Evolutionary conservation across 2,888 invertebrate species (phyloP), one percentile per base, ranked within the genome.

Genomic region (Chymomyza amoena): DNA sequence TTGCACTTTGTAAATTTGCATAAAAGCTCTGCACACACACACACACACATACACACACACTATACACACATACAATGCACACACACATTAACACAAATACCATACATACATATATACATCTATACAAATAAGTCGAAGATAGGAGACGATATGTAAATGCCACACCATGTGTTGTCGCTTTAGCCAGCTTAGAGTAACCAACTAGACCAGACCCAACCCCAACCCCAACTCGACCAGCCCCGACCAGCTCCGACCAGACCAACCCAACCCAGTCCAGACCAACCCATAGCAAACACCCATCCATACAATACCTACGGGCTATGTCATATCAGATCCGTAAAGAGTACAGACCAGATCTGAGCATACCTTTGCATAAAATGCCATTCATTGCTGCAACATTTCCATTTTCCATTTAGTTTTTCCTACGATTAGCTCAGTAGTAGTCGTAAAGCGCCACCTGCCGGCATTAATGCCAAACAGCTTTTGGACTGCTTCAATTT

Each of bases 1-100:
- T 89, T 88, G 89, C 89, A 89, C 89, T 89, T 88, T 89, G 87
- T 85, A 87, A 89, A 89, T 89, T 88, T 88, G 80, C 87, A 87
- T 87, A 87, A 87, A 86, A 82, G 88, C 87, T 89, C 80, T 84
- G 77, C 64, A 72, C 62, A 70, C 62, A 66, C 64, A 75, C 28
- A 50, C 57, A 16, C 39, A 25, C 51, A 15, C 28, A 59, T 25
- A 59, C 28, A 72, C 62, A 70, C 62, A 66, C 64, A 75, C 28
- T n/a, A 50, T 56, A 16, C 39, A 25, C 51, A 15, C 28, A 59
- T 25, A 59, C 28, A n/a, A 28, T 3, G 28, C 62, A 66, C 64
- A 75, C 20, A 50, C 57, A 18, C 28, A 61, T n/a, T 32, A 15
- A 36, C 52, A 52, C 52, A 63, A 6, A 39, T 3, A n/a, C n/a